Base-by-base conservation (phyloP, 2,888 invertebrate genomes). In the Drosophila nr. fundita region DNA sequence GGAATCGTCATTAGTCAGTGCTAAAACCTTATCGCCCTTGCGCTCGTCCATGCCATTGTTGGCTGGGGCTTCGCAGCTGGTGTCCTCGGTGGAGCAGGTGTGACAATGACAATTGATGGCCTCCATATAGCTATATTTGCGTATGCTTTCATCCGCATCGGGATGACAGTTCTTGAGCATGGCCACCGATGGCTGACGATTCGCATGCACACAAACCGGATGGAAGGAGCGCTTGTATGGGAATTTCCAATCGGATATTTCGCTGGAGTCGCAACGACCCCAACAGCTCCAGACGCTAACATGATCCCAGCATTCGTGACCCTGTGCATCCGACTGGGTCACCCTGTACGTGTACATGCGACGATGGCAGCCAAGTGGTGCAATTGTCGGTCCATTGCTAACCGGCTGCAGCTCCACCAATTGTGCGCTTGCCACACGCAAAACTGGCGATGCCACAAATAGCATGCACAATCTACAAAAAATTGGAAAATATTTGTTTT, bases 221-320 rank as follows among this genome's bases (percentile, higher is more conserved):
- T 98, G 98, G 84, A 95, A 95, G 0, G 97, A 97, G 74, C 96
- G 95, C 92, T 97, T 98, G 93, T 96, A 98, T 0, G 98, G 98
- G 91, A 98, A 97, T 91, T 96, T 95, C 96, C 97, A 98, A 93
- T 98, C 97, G 0, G 97, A 96, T 92, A 97, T 97, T 94, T 97
- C 97, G 91, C 96, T 96, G 0, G 97, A 96, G 91, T 97, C 97
- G 90, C 97, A 97, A 58, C 96, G 94, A 24, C 97, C 97, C 94
- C 96, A 97, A 91, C 97, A 97, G 0, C 96, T 96, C 91, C 95
- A 95, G 0, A 97, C 96, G 45, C 95, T 95, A 15, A 97, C 94
- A 60, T 94, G 94, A 86, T 96, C 97, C 95, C 96, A 96, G 91
- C 97, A 97, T 68, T 95, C 94, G 18, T 94, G 94, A 0, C 96